A percentile compares a stretch with the other conserved stretches of the same genome.
Evolutionary conservation across 2,797 vertebrate genomes (phyloP).

Genomic region (Myripristis murdjan): DNA sequence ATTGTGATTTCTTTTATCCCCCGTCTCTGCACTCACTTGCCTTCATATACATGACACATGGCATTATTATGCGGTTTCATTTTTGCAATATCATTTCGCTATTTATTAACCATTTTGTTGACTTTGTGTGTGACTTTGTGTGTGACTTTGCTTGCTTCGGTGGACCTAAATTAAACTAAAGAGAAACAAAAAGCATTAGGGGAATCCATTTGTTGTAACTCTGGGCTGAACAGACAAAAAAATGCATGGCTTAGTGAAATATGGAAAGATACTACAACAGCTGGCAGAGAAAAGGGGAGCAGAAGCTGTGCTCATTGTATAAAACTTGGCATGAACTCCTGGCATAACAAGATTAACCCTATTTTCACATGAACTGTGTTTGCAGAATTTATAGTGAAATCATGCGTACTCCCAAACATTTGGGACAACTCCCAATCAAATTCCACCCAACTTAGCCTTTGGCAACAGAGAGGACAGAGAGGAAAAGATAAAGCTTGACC

Average conservation of each 20-base stretch:
- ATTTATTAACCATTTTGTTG: constrained; percentile 5
- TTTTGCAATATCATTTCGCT: constrained; percentile 27
- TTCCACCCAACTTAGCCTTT: constrained; percentile 34
- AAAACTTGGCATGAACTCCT: constrained; percentile 72
- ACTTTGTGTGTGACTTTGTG: constrained; percentile 73
- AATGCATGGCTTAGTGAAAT: constrained; percentile 60
- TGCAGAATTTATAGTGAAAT: constrained; percentile 54
- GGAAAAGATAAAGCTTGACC: constrained; percentile 36
- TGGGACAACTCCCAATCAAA: constrained; percentile 62
- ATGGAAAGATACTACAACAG: constrained; percentile 31
- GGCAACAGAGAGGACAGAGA: constrained; percentile 17
- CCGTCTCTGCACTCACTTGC: constrained; percentile 11
- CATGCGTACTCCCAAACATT: constrained; percentile 61
- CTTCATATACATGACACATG: constrained; percentile 35
- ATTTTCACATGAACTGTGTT: constrained; percentile 61
- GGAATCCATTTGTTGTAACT: constrained; percentile 53
- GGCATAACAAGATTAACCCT: constrained; percentile 79
- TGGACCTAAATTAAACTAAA: constrained; percentile 58
- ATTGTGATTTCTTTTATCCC: constrained; percentile 36
- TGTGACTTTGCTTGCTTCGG: constrained; percentile 54
- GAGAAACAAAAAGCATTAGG: constrained; percentile 51
- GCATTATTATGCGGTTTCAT: constrained; percentile 24
- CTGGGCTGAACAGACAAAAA: constrained; percentile 57
- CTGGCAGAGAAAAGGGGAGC: constrained; percentile 65
- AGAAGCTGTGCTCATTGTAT: constrained; percentile 69